Conservation (phyloP, 2,888 invertebrate species). For the Temnothorax unifasciatus region DNA sequence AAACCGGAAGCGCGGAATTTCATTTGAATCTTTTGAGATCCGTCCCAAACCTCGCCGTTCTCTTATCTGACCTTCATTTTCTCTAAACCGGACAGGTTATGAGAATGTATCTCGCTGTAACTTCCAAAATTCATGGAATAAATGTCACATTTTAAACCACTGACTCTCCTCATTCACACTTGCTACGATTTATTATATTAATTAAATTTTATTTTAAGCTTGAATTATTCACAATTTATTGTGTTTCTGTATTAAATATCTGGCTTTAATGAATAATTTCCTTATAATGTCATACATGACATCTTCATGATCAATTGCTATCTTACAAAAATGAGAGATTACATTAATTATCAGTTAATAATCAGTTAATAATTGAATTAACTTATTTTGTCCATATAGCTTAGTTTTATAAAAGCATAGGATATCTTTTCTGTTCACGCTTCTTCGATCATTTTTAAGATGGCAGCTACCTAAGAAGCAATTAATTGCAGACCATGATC, state of each 20-base stretch:
- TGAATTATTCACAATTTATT: neutral
- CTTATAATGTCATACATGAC: neutral
- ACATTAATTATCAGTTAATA: neutral
- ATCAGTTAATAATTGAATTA: neutral
- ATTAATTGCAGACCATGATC: conserved; percentile 18
- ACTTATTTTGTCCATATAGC: neutral
- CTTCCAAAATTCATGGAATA: conserved; percentile 1
- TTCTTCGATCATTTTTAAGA: neutral
- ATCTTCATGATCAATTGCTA: neutral
- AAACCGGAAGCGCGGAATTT: conserved; percentile 75
- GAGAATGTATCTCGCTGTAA: conserved; percentile 14
- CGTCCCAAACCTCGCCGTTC: conserved; percentile 35
- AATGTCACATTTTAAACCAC: neutral
- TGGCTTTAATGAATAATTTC: neutral
- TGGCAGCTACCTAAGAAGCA: neutral
- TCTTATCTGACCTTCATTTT: conserved; percentile 67
- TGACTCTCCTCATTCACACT: neutral
- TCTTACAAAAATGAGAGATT: neutral
- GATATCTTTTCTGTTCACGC: neutral
- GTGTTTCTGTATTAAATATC: neutral
- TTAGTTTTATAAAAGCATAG: neutral
- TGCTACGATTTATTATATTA: neutral
- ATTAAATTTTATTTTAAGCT: neutral
- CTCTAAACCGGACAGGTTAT: conserved; percentile 34
- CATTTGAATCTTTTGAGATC: conserved; percentile 70